phyloP scores from a whole-genome alignment of 1,140 invertebrate genomes.

The Aethina tumida region DNA sequence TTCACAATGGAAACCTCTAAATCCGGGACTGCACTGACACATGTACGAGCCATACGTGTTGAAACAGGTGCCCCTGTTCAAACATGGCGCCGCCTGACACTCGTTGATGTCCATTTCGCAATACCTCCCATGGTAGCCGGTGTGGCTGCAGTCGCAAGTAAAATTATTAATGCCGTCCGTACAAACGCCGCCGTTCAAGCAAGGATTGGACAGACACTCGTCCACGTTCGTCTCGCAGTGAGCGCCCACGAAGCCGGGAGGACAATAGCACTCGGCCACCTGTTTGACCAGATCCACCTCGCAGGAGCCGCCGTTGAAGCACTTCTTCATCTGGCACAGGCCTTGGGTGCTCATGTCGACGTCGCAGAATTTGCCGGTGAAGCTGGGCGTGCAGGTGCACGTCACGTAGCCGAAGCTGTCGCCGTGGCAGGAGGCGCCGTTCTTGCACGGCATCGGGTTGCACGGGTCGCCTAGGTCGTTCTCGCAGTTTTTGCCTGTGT shows the following conservation, averaged over 20 bases:
- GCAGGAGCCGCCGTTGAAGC: conserved; percentile 62
- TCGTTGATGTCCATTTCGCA: conserved; percentile 84
- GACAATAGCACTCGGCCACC: conserved; percentile 49
- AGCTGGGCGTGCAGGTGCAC: conserved; percentile 66
- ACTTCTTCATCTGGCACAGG: conserved; percentile 60
- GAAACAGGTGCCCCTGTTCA: conserved; percentile 66
- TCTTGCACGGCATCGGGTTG: conserved; percentile 47
- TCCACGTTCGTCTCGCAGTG: conserved; percentile 60
- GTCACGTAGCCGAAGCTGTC: conserved; percentile 62
- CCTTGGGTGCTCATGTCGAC: conserved; percentile 55
- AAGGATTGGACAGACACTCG: conserved; percentile 64
- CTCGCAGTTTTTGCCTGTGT: conserved; percentile 76
- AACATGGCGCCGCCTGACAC: conserved; percentile 62
- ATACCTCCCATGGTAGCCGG: conserved; percentile 64
- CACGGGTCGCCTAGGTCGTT: conserved; percentile 66
- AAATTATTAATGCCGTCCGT: conserved; percentile 67
- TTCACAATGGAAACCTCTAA: conserved; percentile 70
- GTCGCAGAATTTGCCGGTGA: conserved; percentile 64
- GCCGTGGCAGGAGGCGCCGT: conserved; percentile 65
- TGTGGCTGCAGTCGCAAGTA: conserved; percentile 62
- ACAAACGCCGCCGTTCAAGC: conserved; percentile 75
- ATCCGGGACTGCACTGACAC: conserved; percentile 76
- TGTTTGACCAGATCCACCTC: conserved; percentile 43
- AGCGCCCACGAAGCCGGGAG: conserved; percentile 50
- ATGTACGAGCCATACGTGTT: conserved; percentile 70